Evolutionary conservation across 2,888 invertebrate genomes (phyloP).

Genomic region (Phengaris alcon): DNA sequence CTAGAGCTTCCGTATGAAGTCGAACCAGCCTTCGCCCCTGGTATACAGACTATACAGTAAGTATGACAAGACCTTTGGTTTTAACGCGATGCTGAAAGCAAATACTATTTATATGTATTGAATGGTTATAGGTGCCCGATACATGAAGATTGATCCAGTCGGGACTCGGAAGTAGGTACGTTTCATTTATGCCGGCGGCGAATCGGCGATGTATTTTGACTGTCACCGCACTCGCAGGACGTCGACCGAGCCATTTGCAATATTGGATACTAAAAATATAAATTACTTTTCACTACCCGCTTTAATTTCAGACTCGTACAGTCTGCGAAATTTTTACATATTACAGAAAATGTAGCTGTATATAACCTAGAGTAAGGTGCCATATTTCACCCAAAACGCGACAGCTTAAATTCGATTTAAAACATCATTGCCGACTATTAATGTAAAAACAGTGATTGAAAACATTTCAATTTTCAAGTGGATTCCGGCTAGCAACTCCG

Average conservation of each 20-base stretch:
- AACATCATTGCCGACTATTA: too few species aligned
- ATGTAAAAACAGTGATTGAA: not conserved
- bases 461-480: not conserved
- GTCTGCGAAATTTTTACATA: not conserved
- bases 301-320: not conserved
- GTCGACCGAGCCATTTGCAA: conserved; percentile 15
- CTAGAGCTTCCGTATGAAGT: too few species aligned
- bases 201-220: not conserved
- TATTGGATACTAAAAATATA: conserved; percentile 5
- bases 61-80: too few species aligned
- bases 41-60: too few species aligned
- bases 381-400: too few species aligned
- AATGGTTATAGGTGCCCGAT: not conserved
- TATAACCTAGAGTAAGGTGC: too few species aligned
- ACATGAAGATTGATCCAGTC: conserved; percentile 9
- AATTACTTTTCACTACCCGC: conserved; percentile 17
- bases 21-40: too few species aligned
- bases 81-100: not conserved
- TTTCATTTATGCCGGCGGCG: not conserved
- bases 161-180: not conserved
- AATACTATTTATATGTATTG: conserved; percentile 16
- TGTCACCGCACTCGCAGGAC: not conserved
- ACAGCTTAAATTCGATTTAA: too few species aligned
- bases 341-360: not conserved
- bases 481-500: not conserved